Percentiles rank a stretch among this genome's conserved stretches.
Conservation (phyloP, 2,888 invertebrate genomes). For the Drosophila niveifrons region DNA sequence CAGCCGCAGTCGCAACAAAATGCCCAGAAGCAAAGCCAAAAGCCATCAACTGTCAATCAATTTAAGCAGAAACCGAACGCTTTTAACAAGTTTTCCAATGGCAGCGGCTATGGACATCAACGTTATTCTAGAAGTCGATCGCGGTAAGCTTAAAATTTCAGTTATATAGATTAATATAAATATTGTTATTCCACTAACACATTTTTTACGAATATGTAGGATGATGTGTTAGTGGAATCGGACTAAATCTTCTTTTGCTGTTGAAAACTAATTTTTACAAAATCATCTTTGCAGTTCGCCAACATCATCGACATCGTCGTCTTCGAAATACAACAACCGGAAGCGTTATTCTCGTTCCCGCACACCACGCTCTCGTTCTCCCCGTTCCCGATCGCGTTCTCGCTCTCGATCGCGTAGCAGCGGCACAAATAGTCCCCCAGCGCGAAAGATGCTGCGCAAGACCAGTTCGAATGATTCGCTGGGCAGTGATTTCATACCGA, state of each 20-base stretch:
- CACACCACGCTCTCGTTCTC: conserved; percentile 72
- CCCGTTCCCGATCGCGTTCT: conserved; percentile 78
- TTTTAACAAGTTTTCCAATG: conserved; percentile 67
- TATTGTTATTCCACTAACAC: not conserved
- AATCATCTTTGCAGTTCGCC: conserved; percentile 72
- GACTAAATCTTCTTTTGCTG: too few species aligned
- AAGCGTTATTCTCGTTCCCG: conserved; percentile 73
- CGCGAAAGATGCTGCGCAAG: conserved; percentile 66
- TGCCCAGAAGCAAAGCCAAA: conserved; percentile 67
- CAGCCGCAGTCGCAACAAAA: conserved; percentile 32
- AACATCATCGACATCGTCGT: conserved; percentile 61
- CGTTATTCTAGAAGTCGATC: conserved; percentile 84
- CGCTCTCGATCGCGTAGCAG: conserved; percentile 85
- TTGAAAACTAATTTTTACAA: not conserved
- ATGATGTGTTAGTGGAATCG: too few species aligned
- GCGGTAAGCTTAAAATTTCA: conserved; percentile 70
- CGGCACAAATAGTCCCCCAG: conserved; percentile 54
- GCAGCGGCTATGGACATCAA: conserved; percentile 66
- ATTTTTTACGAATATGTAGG: not conserved
- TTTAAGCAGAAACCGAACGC: conserved; percentile 79
- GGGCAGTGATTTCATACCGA: conserved; percentile 77
- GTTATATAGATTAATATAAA: not conserved
- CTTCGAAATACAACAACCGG: conserved; percentile 69
- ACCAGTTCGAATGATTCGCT: conserved; percentile 85
- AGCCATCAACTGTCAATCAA: conserved; percentile 47